These are phyloP conservation scores for Apus apus DNA, from an alignment of 2,113 vertebrate genomes.

Conservation along the genomic window DNA sequence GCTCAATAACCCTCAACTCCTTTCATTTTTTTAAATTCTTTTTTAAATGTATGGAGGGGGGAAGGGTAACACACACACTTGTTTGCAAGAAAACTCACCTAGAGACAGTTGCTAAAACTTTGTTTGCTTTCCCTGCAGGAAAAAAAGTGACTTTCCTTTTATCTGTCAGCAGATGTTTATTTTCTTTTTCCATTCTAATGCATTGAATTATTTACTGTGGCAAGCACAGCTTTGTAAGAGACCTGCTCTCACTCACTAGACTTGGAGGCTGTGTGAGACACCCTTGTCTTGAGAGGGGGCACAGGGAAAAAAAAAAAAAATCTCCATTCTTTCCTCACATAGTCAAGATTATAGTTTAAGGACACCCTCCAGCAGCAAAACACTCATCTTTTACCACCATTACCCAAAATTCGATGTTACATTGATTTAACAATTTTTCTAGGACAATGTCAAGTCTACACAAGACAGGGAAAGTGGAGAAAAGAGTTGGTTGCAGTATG, in stretches of 20 bases:
- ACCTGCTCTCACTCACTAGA: background rate
- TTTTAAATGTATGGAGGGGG: background rate
- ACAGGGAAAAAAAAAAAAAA: background rate
- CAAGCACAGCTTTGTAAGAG: background rate
- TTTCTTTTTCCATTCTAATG: background rate
- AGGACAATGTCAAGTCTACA: background rate
- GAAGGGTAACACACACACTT: background rate
- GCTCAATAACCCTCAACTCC: conserved; percentile 9
- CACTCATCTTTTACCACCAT: background rate
- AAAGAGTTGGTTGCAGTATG: background rate
- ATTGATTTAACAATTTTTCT: background rate
- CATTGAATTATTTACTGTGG: background rate
- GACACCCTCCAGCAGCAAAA: background rate
- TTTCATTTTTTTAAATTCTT: background rate
- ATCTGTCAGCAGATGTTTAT: background rate
- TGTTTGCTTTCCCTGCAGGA: background rate
- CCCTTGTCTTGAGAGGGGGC: background rate
- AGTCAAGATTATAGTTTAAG: background rate
- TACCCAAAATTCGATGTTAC: background rate
- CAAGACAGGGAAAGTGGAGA: background rate
- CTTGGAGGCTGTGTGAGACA: background rate
- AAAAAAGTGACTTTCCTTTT: background rate
- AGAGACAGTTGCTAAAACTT: background rate
- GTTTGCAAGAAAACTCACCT: background rate
- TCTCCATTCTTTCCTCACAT: background rate